Evolutionary conservation across 2,113 vertebrate genomes (phyloP), one percentile per base, ranked within the genome.

Genomic region (Cyprinodon tularosa): DNA sequence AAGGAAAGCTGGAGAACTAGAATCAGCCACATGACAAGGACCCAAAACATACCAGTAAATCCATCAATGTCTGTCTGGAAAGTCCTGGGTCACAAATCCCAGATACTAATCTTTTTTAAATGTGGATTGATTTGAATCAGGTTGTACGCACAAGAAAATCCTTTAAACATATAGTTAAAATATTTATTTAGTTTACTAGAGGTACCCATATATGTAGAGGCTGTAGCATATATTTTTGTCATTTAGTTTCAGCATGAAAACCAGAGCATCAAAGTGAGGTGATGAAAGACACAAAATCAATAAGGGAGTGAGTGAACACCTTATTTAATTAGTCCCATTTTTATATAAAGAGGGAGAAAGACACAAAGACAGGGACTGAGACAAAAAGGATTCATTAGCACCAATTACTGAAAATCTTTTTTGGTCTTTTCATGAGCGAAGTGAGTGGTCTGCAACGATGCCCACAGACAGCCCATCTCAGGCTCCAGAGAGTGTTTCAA

Each of bases 381-480:
- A 66, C 48, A 60, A 53, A 60, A 11, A 8, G 10, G n/a, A 63
- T 11, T 17, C 42, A 64, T 45, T 48, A 14, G 62, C 6, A 45
- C n/a, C n/a, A 1, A 36, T 76, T 57, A 50, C 15, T 53, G 48
- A 3, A 77, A 72, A 74, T 65, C 45, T 65, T 66, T 37, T n/a
- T 53, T n/a, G 62, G 63, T 42, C 72, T 78, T 64, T 72, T 40
- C 22, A 3, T 17, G 37, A 77, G 44, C 68, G 39, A 68, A 62
- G 60, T 36, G 40, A 72, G 47, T 38, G 42, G 69, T 60, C 61
- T 45, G 68, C 72, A 83, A 63, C 47, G 4, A 63, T 72, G 82
- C 71, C 73, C 82, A 86, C 70, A 80, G 78, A 88, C 78, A 76
- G 80, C 83, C 48, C 76, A 74, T 84, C 80, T 67, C 73, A 59